Conservation (phyloP, 2,797 vertebrate species). For the Diplodus sargus region DNA sequence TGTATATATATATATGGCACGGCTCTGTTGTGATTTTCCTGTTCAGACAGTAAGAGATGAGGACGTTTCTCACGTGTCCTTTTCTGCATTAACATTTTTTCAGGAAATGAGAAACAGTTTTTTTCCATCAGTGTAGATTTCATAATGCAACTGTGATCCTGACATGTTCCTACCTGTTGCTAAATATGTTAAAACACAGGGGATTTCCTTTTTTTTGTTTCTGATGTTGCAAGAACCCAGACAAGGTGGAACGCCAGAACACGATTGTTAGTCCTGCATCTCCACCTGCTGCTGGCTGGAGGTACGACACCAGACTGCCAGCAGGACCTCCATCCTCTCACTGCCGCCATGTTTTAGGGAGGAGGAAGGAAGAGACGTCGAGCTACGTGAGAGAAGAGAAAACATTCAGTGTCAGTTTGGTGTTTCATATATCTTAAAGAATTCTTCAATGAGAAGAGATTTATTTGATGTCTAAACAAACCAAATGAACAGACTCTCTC, state of each 20-base stretch:
- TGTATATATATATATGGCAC: background rate
- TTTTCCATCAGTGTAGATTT: background rate
- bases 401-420: no score
- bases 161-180: background rate
- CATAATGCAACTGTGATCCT: background rate
- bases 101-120: background rate
- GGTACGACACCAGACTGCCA: slow-evolving; percentile 26
- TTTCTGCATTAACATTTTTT: background rate
- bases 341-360: background rate
- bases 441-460: no score
- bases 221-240: background rate
- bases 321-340: background rate
- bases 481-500: no score
- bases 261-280: slow-evolving; percentile 33
- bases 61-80: background rate
- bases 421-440: no score
- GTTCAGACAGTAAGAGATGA: background rate
- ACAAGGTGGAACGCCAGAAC: background rate
- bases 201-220: background rate
- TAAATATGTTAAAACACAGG: background rate
- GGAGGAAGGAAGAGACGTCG: no score
- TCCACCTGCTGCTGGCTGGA: slow-evolving; percentile 60
- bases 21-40: slow-evolving; percentile 1
- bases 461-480: no score
- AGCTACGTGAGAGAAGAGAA: no score